phyloP scores from a whole-genome alignment of 2,888 invertebrate species.

The Cosmia pyralina region DNA sequence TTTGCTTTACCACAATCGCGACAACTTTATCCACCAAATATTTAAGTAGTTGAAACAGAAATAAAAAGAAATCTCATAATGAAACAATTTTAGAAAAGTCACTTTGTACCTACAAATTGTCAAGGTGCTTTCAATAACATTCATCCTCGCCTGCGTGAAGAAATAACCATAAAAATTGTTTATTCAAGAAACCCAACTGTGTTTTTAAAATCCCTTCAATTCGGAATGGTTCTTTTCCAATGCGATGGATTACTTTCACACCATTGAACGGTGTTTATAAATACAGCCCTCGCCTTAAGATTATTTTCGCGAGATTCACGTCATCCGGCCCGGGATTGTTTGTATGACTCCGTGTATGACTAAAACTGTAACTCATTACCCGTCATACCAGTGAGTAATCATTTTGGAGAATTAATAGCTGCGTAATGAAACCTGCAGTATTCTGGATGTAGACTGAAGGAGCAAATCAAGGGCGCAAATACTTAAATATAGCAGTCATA shows the following conservation, averaged over 20 bases:
- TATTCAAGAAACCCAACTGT: constrained; percentile 56
- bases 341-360: constrained; percentile 84
- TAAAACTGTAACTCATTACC: constrained; percentile 80
- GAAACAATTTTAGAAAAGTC: constrained; percentile 3
- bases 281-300: constrained; percentile 75
- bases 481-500: background rate
- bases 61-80: background rate
- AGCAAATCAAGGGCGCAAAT: background rate
- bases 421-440: constrained; percentile 17
- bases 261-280: constrained; percentile 79
- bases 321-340: constrained; percentile 81
- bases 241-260: constrained; percentile 74
- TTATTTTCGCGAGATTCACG: constrained; percentile 85
- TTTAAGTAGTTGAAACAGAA: background rate
- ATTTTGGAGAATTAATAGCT: constrained; percentile 63
- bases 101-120: constrained; percentile 15
- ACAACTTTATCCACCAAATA: background rate
- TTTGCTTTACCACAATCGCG: constrained; percentile 51
- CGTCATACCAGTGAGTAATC: constrained; percentile 78
- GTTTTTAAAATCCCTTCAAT: constrained; percentile 63
- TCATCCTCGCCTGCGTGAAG: constrained; percentile 37
- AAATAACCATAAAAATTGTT: constrained; percentile 65
- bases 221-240: constrained; percentile 69
- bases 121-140: constrained; percentile 42
- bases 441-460: constrained; percentile 1